Evolutionary conservation across 1,140 invertebrate genomes (phyloP), one percentile per base, ranked within the genome.

Genomic region (Macrostomum lignano): DNA sequence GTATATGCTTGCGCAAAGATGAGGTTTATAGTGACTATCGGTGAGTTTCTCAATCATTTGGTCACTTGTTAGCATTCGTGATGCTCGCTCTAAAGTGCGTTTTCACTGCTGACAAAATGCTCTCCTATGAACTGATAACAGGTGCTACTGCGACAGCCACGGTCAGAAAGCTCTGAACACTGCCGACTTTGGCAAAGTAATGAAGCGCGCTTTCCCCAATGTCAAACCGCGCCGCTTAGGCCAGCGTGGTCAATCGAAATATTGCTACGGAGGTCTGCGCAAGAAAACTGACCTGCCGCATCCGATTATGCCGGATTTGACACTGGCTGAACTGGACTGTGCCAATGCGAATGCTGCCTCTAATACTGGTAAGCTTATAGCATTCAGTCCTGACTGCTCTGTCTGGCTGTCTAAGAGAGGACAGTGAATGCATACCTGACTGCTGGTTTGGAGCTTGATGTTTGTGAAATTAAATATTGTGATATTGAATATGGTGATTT

Each of bases 141-240:
- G 76, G 47, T 62, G 66, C 38, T 82, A 73, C 55, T 84, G 77
- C 55, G 67, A 67, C 46, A 69, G 65, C 39, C 73, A 77, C 57
- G 66, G 66, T 38, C 72, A 79, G 55, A 84, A 84, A 50, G 69
- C 74, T n/a, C 58, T 88, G 26, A 84, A 77, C 26, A 82, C 78
- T 3, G 81, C 81, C 19, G 81, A 91, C 61, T 91, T 91, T 64
- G 82, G 82, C 3, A 88, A 88, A 63, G 75, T 86, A 4, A 84
- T 91, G 75, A 86, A 86, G 51, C 77, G 84, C 55, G 76, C 84
- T 6, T 91, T 86, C 58, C 79, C 79, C 19, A 46, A 49, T 36
- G 43, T 49, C 21, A 67, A 77, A 40, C 76, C 79, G 3, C 63
- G 81, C 29, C 63, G 81, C 38, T 64, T 91, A 4, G 82, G 82